Evolutionary conservation across 2,888 invertebrate genomes (phyloP).

Genomic region (Chymomyza fuscimana): DNA sequence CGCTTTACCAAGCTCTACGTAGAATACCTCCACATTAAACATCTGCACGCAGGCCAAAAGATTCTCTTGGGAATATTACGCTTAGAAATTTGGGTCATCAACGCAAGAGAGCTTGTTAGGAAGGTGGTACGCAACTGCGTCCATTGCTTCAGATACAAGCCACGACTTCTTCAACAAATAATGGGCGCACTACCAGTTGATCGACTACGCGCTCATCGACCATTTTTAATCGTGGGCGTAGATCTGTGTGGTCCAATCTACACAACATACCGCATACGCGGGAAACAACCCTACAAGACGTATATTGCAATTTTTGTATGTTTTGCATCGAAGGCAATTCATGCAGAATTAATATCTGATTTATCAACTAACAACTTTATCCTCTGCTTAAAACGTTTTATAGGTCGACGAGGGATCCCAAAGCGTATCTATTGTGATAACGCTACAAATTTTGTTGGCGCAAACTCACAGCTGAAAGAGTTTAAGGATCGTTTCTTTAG

Average conservation of each 20-base stretch:
- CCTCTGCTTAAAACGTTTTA: conserved; percentile 38
- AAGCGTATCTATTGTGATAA: conserved; percentile 25
- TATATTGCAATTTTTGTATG: conserved; percentile 35
- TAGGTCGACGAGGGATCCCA: conserved; percentile 25
- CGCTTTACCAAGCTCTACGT: conserved; percentile 28
- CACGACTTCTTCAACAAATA: conserved; percentile 27
- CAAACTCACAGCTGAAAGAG: background rate
- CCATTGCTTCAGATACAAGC: conserved; percentile 31
- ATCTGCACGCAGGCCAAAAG: conserved; percentile 33
- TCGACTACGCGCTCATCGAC: conserved; percentile 18
- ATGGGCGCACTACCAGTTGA: conserved; percentile 36
- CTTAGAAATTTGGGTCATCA: conserved; percentile 28
- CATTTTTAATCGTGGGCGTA: conserved; percentile 22
- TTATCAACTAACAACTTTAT: conserved; percentile 38
- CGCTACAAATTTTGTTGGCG: conserved; percentile 17
- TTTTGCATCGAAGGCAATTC: conserved; percentile 39
- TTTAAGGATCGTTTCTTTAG: background rate
- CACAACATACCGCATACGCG: conserved; percentile 10
- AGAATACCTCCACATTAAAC: conserved; percentile 22
- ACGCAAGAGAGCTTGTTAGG: conserved; percentile 20
- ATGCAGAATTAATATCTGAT: conserved; percentile 42
- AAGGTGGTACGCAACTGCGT: conserved; percentile 32
- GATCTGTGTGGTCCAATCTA: conserved; percentile 15
- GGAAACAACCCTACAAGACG: conserved; percentile 19
- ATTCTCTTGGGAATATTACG: conserved; percentile 32